Evolutionary conservation across 53 echinoderm and acorn worm genomes (phyloP).

Genomic region (Echinarachnius parma): DNA sequence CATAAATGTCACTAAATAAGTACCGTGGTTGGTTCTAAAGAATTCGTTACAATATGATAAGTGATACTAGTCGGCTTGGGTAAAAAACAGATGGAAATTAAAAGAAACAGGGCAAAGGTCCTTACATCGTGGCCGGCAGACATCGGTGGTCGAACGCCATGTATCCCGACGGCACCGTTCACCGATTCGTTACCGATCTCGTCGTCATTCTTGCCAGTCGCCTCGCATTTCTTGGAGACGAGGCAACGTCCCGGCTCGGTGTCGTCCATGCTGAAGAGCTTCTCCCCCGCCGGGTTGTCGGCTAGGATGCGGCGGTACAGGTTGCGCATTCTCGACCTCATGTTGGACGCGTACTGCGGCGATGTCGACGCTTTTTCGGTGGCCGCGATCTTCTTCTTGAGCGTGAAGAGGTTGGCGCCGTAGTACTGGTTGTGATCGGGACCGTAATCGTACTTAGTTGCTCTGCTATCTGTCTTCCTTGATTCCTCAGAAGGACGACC

Average conservation of each 20-base stretch:
- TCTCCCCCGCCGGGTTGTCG: constrained; percentile 53
- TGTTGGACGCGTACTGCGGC: constrained; percentile 28
- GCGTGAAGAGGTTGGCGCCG: constrained; percentile 14
- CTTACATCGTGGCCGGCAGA: no score
- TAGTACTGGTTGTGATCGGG: constrained; percentile 43
- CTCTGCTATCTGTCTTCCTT: not conserved
- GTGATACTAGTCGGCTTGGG: no score
- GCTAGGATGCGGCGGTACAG: constrained; percentile 72
- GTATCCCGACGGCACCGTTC: no score
- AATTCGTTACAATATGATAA: no score
- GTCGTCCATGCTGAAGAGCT: constrained; percentile 60
- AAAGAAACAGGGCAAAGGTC: not conserved
- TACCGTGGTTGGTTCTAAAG: no score
- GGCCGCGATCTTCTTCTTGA: constrained; percentile 16
- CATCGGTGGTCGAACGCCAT: no score
- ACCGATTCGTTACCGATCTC: not conserved
- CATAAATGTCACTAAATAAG: no score
- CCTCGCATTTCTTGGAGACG: constrained; percentile 1
- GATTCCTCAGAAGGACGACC: no score
- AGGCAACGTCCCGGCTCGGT: constrained; percentile 29
- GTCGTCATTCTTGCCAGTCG: not conserved
- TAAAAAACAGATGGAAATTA: no score
- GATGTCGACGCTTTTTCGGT: not conserved
- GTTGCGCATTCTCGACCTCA: constrained; percentile 69
- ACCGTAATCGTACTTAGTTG: constrained; percentile 7